A percentile compares a stretch with the other conserved stretches of the same genome.
Evolutionary conservation across 2,113 vertebrate species (phyloP).

Genomic region (Panthera tigris): DNA sequence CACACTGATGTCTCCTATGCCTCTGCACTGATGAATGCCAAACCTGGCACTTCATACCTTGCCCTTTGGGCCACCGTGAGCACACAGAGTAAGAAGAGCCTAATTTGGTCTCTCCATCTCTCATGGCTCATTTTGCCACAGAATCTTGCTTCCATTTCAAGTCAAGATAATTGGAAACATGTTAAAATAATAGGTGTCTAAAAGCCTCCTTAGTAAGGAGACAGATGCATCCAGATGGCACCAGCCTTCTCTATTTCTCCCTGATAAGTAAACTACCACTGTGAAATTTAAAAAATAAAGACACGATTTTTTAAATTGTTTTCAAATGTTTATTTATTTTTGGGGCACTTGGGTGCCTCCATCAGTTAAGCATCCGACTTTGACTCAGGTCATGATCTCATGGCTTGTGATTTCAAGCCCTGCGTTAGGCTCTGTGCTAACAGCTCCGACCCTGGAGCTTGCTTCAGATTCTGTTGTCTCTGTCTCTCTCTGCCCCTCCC

Average conservation of each 20-base stretch:
- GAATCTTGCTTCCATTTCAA: not conserved
- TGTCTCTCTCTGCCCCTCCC: no score
- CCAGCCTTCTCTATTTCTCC: not conserved
- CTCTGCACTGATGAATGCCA: not conserved
- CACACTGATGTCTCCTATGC: no score
- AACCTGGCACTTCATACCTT: not conserved
- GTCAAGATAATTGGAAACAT: slow-evolving; percentile 9
- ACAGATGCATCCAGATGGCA: not conserved
- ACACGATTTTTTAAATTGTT: not conserved
- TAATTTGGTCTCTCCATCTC: not conserved
- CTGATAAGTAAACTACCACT: not conserved
- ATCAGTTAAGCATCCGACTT: no score
- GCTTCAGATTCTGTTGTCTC: no score
- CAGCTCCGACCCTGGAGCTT: no score
- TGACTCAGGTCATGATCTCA: no score
- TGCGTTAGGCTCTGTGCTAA: no score
- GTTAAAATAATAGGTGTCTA: slow-evolving; percentile 5
- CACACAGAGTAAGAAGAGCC: not conserved
- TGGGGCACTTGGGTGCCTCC: no score
- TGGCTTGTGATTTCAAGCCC: no score
- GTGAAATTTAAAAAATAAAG: not conserved
- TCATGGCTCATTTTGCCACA: not conserved
- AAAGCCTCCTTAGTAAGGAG: not conserved
- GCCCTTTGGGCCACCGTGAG: not conserved
- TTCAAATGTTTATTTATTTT: no score